Conservation (phyloP, 2,797 vertebrate species). For the Pogoniulus pusillus region DNA sequence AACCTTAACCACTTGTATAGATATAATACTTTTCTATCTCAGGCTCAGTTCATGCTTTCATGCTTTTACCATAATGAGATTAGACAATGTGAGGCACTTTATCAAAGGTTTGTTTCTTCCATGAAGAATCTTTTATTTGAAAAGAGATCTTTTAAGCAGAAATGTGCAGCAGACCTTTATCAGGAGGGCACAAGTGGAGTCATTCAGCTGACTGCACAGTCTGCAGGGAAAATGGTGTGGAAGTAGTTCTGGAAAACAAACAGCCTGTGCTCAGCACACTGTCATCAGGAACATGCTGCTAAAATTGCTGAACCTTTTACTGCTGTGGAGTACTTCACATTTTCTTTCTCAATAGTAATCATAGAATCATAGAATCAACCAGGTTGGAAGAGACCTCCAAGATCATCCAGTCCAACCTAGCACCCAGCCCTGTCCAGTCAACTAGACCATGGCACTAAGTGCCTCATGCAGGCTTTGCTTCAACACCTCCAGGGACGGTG, state of each 20-base stretch:
- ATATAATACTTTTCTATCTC: background rate
- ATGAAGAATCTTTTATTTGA: background rate
- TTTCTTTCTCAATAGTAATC: background rate
- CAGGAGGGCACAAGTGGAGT: background rate
- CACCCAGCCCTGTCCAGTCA: too few species aligned
- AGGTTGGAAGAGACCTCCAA: too few species aligned
- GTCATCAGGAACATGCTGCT: background rate
- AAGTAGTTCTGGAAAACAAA: background rate
- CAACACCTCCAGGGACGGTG: too few species aligned
- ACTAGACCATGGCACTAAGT: too few species aligned
- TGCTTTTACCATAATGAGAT: background rate
- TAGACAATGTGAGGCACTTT: background rate
- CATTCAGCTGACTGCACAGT: background rate
- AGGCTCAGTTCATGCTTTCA: background rate
- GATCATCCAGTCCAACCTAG: too few species aligned
- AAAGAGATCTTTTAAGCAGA: background rate
- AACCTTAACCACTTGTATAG: background rate
- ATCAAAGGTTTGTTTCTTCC: background rate
- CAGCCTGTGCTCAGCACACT: background rate
- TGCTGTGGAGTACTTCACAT: background rate
- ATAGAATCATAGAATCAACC: too few species aligned
- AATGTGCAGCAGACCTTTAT: background rate
- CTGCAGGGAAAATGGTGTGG: background rate
- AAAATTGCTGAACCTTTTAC: constrained; percentile 1
- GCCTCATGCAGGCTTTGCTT: too few species aligned